Base-by-base conservation (phyloP, 2,113 vertebrate genomes). In the Sander vitreus region DNA sequence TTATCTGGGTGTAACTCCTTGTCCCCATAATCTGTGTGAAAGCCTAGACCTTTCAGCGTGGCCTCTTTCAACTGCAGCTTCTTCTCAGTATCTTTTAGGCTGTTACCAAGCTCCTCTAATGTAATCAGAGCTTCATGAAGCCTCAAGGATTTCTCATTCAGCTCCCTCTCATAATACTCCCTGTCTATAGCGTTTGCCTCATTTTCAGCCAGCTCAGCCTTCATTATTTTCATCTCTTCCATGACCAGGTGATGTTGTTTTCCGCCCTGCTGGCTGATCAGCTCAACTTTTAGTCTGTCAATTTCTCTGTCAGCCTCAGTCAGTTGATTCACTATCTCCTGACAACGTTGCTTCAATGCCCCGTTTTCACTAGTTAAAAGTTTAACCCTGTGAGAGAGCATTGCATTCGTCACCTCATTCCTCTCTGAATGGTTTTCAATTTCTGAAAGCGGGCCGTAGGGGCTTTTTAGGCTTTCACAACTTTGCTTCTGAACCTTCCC, bases 241-340 rank as follows among this genome's bases (percentile, higher is more conserved):
- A 87, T 45, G 5, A 91, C 64, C 12, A 90, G 72, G 23, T 91
- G 88, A 81, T 94, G 90, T 68, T 92, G 93, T 77, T 94, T 93
- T 36, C 91, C 85, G 1, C 90, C 90, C 62, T 93, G 93, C 65
- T 93, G 88, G 64, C 78, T 80, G 53, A 89, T 84, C 59, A 96
- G 88, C 76, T 96, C 95, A 5, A 86, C 88, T 86, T 96, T 96
- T 21, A 96, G 91, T 66, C 93, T 68, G 77, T 96, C 95, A 81
- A 96, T 96, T 88, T 96, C 96, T 84, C 95, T 84, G 83, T 96
- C 95, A 2, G 96, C 96, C 82, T 96, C 96, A 2, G 94, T 95
- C 81, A 96, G 91, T 84, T 96, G 96, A 85, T 96, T 96, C 30
- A 96, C 78, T 14, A 96, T 96, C 78, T 96, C 95, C 78, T 96